A percentile compares a stretch with the other conserved stretches of the same genome.
Conservation (phyloP, 2,113 vertebrate species). For the Sinocyclocheilus anshuiensis region DNA sequence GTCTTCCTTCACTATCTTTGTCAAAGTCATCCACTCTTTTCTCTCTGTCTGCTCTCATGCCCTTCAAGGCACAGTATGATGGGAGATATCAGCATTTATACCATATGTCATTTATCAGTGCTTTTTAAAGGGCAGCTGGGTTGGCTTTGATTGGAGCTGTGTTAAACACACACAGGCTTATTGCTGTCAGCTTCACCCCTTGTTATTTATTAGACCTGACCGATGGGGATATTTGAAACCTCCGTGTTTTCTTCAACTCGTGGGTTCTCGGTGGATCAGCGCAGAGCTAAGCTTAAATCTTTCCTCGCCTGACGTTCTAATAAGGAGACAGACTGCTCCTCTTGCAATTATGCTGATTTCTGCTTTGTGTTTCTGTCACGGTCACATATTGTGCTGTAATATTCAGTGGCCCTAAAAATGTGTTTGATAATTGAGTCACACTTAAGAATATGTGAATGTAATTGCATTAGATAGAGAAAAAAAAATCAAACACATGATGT, state of each 20-base stretch:
- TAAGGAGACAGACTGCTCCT: neutral
- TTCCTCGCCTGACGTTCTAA: neutral
- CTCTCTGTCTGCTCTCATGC: neutral
- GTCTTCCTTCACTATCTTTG: neutral
- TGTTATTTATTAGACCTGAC: conserved; percentile 19
- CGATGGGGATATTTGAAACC: conserved; percentile 31
- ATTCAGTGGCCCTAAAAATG: neutral
- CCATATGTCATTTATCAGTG: conserved; percentile 26
- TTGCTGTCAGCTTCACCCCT: conserved; percentile 24
- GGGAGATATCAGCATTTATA: conserved; percentile 22
- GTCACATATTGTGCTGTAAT: neutral
- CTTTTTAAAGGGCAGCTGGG: conserved; percentile 17
- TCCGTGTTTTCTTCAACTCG: conserved; percentile 17
- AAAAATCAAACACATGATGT: neutral
- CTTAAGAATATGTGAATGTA: neutral
- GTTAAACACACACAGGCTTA: conserved; percentile 29
- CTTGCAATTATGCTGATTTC: neutral
- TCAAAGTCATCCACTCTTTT: neutral
- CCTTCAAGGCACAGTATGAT: conserved; percentile 14
- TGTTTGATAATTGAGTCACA: neutral
- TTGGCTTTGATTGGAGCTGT: conserved; percentile 17
- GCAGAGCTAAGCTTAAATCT: neutral
- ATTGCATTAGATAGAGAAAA: neutral
- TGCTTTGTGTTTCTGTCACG: neutral
- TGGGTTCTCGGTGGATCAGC: neutral